Conservation (phyloP, 2,888 invertebrate species). For the Drosophila mimica region DNA sequence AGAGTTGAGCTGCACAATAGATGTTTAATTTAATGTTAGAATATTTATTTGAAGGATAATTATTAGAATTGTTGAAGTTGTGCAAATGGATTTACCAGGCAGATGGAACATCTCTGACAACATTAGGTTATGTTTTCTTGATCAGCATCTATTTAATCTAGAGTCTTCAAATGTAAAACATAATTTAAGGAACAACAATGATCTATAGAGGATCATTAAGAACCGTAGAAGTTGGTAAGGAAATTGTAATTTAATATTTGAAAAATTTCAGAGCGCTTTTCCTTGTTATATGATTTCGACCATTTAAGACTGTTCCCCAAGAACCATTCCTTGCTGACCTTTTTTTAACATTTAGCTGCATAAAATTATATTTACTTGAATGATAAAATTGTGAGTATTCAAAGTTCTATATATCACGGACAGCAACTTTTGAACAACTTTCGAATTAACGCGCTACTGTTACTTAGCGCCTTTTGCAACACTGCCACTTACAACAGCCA, state of each 20-base stretch:
- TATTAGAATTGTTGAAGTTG: neutral
- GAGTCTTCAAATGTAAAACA: neutral
- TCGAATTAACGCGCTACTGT: conserved; percentile 53
- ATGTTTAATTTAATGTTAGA: neutral
- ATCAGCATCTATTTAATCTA: neutral
- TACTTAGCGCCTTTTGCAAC: conserved; percentile 69
- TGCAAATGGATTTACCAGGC: neutral
- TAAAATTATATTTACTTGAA: neutral
- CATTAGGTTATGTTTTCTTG: neutral
- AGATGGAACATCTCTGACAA: neutral
- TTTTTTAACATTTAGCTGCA: neutral
- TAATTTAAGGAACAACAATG: neutral
- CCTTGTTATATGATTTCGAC: neutral
- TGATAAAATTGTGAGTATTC: conserved; percentile 4
- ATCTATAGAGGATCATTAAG: neutral
- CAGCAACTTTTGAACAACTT: conserved; percentile 36
- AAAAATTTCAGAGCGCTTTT: neutral
- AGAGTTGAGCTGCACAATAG: neutral
- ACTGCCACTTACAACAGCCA: conserved; percentile 47
- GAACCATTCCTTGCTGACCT: neutral
- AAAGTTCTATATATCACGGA: conserved; percentile 5
- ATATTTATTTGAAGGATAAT: neutral
- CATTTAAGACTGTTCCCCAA: neutral
- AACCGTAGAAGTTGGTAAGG: neutral
- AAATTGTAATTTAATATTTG: neutral